Percentiles rank a stretch among this genome's conserved stretches.
These are phyloP conservation scores for Emydoidea blandingii DNA, from an alignment of 2,797 vertebrate species.

Conservation along the genomic window DNA sequence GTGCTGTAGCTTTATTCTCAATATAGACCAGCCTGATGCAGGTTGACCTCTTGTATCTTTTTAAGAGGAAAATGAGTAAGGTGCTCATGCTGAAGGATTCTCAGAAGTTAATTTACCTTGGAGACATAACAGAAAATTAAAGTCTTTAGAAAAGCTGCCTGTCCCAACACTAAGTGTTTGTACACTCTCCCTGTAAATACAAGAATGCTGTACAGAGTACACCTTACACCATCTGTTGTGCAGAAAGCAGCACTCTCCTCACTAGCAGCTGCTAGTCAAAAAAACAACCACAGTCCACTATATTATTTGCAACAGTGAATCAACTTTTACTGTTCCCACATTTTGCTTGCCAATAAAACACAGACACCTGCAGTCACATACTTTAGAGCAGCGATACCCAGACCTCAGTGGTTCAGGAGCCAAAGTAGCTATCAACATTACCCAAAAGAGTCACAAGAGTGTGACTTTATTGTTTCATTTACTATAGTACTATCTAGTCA, in stretches of 20 bases:
- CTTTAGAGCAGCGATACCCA: neutral
- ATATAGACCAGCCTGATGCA: neutral
- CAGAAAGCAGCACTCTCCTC: neutral
- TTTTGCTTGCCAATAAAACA: neutral
- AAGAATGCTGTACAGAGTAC: neutral
- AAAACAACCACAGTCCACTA: neutral
- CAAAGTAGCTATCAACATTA: too few relatives aligned
- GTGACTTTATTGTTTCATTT: too few relatives aligned
- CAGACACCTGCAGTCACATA: fast-evolving
- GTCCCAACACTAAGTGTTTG: neutral
- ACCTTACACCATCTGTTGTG: neutral
- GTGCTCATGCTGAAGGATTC: neutral
- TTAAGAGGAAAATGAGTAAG: neutral
- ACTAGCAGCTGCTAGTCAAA: neutral
- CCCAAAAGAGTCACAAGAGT: too few relatives aligned
- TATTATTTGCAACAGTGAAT: neutral
- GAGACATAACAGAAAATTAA: neutral
- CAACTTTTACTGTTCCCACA: fast-evolving
- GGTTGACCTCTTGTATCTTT: fast-evolving
- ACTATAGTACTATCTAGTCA: too few relatives aligned
- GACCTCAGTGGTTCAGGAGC: too few relatives aligned
- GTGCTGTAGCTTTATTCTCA: neutral
- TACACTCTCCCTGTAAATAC: neutral
- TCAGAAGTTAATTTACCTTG: neutral
- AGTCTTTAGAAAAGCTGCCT: neutral